A percentile compares a stretch with the other conserved stretches of the same genome.
phyloP scores from a whole-genome alignment of 2,797 vertebrate genomes.

The Limnodromus scolopaceus region DNA sequence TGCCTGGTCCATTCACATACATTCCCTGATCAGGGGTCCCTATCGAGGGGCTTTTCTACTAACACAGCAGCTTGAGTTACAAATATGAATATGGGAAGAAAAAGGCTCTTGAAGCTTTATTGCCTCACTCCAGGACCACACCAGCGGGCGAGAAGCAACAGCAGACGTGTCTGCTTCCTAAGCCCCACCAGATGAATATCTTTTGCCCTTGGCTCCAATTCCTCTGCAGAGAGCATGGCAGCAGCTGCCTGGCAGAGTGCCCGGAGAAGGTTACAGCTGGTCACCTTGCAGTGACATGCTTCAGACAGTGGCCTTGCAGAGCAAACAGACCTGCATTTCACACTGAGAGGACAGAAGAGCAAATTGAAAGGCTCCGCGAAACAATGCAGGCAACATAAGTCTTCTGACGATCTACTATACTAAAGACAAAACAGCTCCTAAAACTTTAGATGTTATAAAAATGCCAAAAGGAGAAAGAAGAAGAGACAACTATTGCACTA shows the following conservation, averaged over 20 bases:
- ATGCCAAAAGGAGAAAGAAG: not conserved
- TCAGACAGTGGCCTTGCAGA: not conserved
- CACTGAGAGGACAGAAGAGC: not conserved
- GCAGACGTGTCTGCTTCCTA: not conserved
- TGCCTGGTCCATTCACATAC: rapidly evolving
- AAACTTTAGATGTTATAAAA: not conserved
- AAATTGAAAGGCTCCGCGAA: not conserved
- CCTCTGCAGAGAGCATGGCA: rapidly evolving
- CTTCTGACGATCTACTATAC: not conserved
- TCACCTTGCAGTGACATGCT: not conserved
- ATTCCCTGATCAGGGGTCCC: not conserved
- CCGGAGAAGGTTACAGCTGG: not conserved
- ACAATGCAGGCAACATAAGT: not conserved
- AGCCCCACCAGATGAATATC: not conserved
- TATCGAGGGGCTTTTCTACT: not conserved
- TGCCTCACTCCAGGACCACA: not conserved
- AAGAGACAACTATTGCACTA: not conserved
- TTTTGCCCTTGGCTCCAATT: not conserved
- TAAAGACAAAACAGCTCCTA: not conserved
- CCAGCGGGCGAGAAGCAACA: not conserved
- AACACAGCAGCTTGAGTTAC: not conserved
- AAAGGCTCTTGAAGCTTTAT: not conserved
- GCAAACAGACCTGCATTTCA: not conserved
- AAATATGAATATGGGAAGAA: not conserved
- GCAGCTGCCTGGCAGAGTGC: not conserved